Evolutionary conservation across 2,888 invertebrate genomes (phyloP).

Genomic region (Thereva unica): DNA sequence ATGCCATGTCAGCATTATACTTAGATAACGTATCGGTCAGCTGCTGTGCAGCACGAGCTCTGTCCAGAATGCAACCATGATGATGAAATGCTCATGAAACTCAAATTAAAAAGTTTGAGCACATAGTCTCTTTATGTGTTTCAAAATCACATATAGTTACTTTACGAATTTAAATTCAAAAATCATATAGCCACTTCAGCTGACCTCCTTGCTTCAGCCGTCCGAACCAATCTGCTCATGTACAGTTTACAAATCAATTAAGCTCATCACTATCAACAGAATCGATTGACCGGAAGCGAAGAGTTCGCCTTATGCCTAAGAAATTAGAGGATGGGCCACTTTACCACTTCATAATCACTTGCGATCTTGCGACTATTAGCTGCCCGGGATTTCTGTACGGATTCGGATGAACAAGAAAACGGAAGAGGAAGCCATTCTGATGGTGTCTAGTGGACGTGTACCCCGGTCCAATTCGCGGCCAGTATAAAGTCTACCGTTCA

Average conservation of each 20-base stretch:
- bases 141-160: too few species aligned
- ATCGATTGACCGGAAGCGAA: constrained; percentile 11
- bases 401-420: constrained; percentile 29
- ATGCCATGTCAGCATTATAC: too few species aligned
- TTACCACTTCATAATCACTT: constrained; percentile 18
- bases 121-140: too few species aligned
- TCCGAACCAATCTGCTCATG: too few species aligned
- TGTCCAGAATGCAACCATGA: too few species aligned
- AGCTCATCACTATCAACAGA: constrained; percentile 18
- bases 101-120: too few species aligned
- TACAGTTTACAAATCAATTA: constrained; percentile 3
- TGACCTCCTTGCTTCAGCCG: too few species aligned
- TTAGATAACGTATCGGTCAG: too few species aligned
- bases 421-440: constrained; percentile 40
- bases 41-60: too few species aligned
- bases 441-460: constrained; percentile 33
- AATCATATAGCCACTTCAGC: too few species aligned
- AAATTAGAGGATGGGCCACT: constrained; percentile 24
- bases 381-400: constrained; percentile 1
- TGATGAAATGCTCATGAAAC: too few species aligned
- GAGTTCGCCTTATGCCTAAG: constrained; percentile 19
- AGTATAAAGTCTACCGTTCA: neutral
- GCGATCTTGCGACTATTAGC: constrained; percentile 9
- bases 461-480: constrained; percentile 28
- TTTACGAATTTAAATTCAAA: too few species aligned